These are phyloP conservation scores for Bubalus kerabau DNA, from an alignment of 2,113 vertebrate species.

Conservation along the genomic window DNA sequence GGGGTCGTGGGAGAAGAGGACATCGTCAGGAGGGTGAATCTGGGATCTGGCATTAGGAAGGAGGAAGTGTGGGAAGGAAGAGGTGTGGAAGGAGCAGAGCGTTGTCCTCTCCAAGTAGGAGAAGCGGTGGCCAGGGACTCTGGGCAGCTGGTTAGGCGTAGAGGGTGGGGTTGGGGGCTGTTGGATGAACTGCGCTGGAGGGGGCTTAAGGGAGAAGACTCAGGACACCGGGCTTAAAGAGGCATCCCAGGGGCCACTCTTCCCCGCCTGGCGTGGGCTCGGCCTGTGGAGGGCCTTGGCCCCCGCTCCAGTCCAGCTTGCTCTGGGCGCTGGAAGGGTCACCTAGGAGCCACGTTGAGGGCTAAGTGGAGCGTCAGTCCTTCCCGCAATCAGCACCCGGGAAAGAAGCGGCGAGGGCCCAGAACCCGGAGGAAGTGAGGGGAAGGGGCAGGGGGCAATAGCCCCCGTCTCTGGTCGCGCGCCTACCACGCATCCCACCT, in stretches of 20 bases:
- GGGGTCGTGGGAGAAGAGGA: not conserved
- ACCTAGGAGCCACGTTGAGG: not conserved
- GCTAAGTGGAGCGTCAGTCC: not conserved
- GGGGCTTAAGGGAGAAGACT: fast-evolving
- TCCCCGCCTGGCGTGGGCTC: not conserved
- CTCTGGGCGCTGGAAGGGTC: not conserved
- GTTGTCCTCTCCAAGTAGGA: not conserved
- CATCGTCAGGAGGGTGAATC: too few relatives aligned
- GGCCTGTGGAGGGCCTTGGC: too few relatives aligned
- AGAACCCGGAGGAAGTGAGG: not conserved
- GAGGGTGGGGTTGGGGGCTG: not conserved
- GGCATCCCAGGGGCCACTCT: not conserved
- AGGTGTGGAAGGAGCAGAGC: not conserved
- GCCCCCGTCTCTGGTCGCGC: too few relatives aligned
- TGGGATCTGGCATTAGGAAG: not conserved
- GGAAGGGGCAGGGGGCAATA: not conserved
- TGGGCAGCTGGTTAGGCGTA: fast-evolving
- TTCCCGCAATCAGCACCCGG: not conserved
- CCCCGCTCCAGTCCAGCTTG: fast-evolving
- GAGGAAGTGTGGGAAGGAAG: not conserved
- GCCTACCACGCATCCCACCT: not conserved
- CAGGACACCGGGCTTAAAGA: not conserved
- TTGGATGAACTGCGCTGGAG: fast-evolving
- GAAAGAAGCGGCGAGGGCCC: not conserved
- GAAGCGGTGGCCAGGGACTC: fast-evolving